Evolutionary conservation across 2,888 invertebrate species (phyloP), one percentile per base, ranked within the genome.

Genomic region (Ashinkailepas kermadecensis): DNA sequence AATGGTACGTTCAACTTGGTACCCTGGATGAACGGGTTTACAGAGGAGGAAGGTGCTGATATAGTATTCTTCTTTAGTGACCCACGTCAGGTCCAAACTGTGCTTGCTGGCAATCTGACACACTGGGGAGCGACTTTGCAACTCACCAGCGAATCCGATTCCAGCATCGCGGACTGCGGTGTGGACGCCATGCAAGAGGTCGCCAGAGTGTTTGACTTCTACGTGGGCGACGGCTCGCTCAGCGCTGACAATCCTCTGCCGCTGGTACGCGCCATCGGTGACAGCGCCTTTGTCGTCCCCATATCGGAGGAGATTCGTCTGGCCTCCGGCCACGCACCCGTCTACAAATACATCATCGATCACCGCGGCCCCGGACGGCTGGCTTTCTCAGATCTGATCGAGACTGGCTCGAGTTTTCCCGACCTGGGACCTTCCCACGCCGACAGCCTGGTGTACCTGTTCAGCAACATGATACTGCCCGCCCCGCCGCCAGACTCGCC

Each of bases 261-360:
- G 4, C 8, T 70, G 7, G 18, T 13, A 0, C 39, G 70, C 7
- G 15, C 54, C 15, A 13, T 54, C 13, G 3, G 25, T 54, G 70
- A 70, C 70, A 15, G 54, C 7, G 10, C 54, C 10, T 54, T 70
- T 8, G 54, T 18, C 39, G 15, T 18, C 39, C 6, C 15, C 8
- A 18, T 9, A 0, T 70, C 70, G 0, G 70, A 70, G 70, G 70
- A 70, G 70, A 70, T 70, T 15, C 70, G 70, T 11, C 70, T 70
- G 7, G 70, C 70, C 54, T 70, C 70, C 7, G 6, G 1, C 18
- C 15, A 18, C 15, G 10, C 70, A 6, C 70, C 70, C 13, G 70
- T 70, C 70, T 70, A 70, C 70, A 70, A 70, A 54, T 70, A 54
- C 70, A 8, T 70, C 13, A 13, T 70, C 39, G 70, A 70, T 18